These are phyloP conservation scores for Paramormyrops kingsleyae DNA, from an alignment of 2,113 vertebrate genomes.

Conservation along the genomic window DNA sequence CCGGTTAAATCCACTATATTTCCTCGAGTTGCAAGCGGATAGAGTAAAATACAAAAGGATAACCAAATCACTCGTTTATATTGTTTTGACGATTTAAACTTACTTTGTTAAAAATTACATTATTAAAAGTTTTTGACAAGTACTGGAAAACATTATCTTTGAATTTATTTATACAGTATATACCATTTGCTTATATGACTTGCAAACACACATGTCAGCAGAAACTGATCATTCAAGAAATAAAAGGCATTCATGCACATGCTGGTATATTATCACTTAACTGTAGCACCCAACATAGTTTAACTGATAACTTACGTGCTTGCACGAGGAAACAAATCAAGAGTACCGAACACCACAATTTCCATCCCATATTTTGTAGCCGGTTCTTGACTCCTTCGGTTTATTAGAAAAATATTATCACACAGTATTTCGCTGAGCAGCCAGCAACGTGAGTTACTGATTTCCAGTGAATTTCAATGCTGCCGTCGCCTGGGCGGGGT, in stretches of 20 bases:
- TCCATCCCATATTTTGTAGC: constrained; percentile 25
- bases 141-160: background rate
- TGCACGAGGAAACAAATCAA: constrained; percentile 28
- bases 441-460: constrained; percentile 8
- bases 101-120: background rate
- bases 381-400: background rate
- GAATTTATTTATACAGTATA: background rate
- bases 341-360: constrained; percentile 36
- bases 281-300: background rate
- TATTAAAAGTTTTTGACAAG: background rate
- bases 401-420: background rate
- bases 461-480: constrained; percentile 31
- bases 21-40: background rate
- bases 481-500: constrained; percentile 39
- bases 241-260: background rate
- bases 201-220: background rate
- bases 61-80: background rate
- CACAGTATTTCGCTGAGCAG: background rate
- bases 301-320: constrained; percentile 43
- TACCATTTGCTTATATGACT: background rate
- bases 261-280: background rate
- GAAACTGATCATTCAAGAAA: background rate
- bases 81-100: background rate
- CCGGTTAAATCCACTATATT: background rate
- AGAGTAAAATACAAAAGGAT: background rate